Evolutionary conservation across 2,113 vertebrate species (phyloP).

Genomic region (Macaca nemestrina): DNA sequence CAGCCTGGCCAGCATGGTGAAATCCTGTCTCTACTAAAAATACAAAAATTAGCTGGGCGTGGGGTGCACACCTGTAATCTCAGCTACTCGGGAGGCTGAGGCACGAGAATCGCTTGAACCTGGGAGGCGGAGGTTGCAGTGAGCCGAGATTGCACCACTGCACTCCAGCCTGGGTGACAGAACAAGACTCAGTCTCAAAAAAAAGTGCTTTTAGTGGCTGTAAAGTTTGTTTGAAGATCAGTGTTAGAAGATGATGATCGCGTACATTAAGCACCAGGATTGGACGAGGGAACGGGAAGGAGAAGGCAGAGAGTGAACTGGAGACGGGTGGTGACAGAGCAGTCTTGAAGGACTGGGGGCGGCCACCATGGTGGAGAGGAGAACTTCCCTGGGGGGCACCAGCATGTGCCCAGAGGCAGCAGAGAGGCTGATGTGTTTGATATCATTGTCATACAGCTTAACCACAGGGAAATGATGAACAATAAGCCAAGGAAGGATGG

Average conservation of each 20-base stretch:
- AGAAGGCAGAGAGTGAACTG: not conserved
- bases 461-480: not conserved
- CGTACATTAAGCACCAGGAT: too few species aligned
- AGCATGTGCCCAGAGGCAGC: not conserved
- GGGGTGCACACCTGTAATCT: too few species aligned
- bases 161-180: too few species aligned
- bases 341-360: not conserved
- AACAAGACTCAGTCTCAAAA: too few species aligned
- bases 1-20: too few species aligned
- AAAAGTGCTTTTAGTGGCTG: not conserved
- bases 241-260: not conserved
- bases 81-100: too few species aligned
- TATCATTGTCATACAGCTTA: not conserved
- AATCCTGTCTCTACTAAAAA: too few species aligned
- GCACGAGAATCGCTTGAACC: too few species aligned
- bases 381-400: not conserved
- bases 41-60: too few species aligned
- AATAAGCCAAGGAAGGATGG: not conserved
- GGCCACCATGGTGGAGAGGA: fast-evolving
- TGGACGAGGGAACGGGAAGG: not conserved
- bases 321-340: too few species aligned
- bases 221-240: not conserved
- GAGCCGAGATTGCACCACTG: too few species aligned
- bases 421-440: not conserved
- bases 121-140: too few species aligned